phyloP scores from a whole-genome alignment of 2,797 vertebrate genomes.

The Eremophila alpestris region DNA sequence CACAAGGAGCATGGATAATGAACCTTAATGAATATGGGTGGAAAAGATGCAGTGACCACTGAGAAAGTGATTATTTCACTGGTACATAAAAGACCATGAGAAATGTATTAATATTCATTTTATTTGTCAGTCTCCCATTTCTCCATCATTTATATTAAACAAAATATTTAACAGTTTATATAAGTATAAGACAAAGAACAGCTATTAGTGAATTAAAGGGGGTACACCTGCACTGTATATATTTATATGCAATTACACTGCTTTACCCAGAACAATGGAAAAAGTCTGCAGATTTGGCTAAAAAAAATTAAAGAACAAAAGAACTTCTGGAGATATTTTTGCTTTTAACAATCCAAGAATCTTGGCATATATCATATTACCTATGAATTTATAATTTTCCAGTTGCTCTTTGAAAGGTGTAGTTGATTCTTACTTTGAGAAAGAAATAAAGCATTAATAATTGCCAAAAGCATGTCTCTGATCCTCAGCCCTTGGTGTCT shows the following conservation, averaged over 20 bases:
- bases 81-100: not conserved
- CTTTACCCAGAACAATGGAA: not conserved
- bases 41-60: not conserved
- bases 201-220: not conserved
- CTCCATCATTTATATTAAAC: not conserved
- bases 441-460: not conserved
- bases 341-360: not conserved
- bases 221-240: not conserved
- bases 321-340: not conserved
- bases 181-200: not conserved
- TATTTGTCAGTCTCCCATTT: not conserved
- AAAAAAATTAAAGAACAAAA: not conserved
- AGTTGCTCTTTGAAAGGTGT: not conserved
- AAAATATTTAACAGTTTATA: not conserved
- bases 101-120: not conserved
- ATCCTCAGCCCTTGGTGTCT: not conserved
- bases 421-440: not conserved
- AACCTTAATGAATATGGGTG: not conserved
- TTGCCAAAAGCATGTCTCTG: not conserved
- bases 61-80: not conserved
- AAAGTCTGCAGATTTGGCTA: not conserved
- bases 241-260: not conserved
- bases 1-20: accelerated
- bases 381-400: not conserved
- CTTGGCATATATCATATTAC: not conserved